phyloP scores from a whole-genome alignment of 2,113 vertebrate species.

The Barnardius zonarius region DNA sequence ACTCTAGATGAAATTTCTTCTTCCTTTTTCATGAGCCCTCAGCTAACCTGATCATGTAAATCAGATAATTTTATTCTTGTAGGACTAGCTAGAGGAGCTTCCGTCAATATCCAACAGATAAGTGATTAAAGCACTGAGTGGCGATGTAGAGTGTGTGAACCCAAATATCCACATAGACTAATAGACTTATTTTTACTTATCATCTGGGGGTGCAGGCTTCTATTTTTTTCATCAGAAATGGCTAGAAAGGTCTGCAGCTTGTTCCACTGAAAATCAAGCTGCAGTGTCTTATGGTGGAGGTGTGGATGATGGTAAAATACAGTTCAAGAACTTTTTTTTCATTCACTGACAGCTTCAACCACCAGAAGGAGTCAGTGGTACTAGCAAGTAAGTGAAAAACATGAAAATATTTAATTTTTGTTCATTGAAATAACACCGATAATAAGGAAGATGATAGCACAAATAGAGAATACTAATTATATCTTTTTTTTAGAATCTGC shows the following conservation, averaged over 20 bases:
- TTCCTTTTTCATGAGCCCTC: neutral
- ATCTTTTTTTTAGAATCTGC: neutral
- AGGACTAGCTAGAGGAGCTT: neutral
- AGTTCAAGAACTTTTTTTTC: neutral
- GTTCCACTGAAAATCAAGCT: neutral
- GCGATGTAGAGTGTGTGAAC: neutral
- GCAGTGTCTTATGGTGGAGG: neutral
- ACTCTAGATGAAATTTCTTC: neutral
- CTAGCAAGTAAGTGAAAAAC: neutral
- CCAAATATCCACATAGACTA: neutral
- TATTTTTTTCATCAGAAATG: neutral
- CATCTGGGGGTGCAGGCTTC: neutral
- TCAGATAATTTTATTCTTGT: neutral
- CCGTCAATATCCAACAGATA: neutral
- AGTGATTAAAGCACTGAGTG: neutral
- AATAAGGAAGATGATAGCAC: neutral
- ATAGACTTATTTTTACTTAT: neutral
- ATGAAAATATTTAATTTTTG: neutral
- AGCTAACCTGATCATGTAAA: neutral
- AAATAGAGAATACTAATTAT: neutral
- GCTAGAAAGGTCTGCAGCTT: neutral
- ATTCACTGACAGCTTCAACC: neutral
- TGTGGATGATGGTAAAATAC: neutral
- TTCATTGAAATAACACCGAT: neutral
- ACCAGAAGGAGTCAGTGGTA: neutral